Evolutionary conservation across 2,113 vertebrate genomes (phyloP), one percentile per base, ranked within the genome.

Genomic region (Stictonetta naevosa): DNA sequence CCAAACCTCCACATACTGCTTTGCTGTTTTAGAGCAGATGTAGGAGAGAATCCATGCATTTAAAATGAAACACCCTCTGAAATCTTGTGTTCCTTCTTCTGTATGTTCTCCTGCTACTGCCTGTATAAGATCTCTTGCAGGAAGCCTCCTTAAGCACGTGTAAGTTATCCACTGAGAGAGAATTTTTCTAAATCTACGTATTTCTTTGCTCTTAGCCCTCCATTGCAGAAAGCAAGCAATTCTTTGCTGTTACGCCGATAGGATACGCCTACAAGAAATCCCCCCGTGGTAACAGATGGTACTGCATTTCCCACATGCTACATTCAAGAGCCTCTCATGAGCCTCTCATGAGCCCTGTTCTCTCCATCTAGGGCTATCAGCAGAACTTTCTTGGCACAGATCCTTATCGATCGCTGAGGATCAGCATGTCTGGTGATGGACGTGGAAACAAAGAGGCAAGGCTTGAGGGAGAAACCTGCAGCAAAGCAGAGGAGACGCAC

Each of bases 401-500:
- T 28, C 38, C 36, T 58, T 60, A 83, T 1, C 36, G 48, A 81
- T 38, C 69, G 67, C 29, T 26, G 63, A 83, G 69, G 67, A 63
- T 62, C 73, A 58, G 44, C 14, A 52, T 46, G 63, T 87, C 67
- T 34, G 50, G 22, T 33, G 34, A 74, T 10, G 79, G 73, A 28
- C 73, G 78, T 0, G 6, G 67, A 88, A 80, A 63, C 19, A 77
- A 17, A 72, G 56, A 63, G 42, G 60, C 10, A 2, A 90, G 60
- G 83, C 56, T 78, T 11, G 33, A 72, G 56, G 91, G 62, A 92
- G 60, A 92, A 78, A 56, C 73, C 83, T 86, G 89, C 60, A 88
- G 68, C 73, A 90, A 78, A 59, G 64, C 64, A 83, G 83, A 88
- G 56, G 42, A 60, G 52, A 92, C 13, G 48, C 83, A 87, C 59